Conservation (phyloP, 2,113 vertebrate genomes). For the Xiphophorus hellerii region DNA sequence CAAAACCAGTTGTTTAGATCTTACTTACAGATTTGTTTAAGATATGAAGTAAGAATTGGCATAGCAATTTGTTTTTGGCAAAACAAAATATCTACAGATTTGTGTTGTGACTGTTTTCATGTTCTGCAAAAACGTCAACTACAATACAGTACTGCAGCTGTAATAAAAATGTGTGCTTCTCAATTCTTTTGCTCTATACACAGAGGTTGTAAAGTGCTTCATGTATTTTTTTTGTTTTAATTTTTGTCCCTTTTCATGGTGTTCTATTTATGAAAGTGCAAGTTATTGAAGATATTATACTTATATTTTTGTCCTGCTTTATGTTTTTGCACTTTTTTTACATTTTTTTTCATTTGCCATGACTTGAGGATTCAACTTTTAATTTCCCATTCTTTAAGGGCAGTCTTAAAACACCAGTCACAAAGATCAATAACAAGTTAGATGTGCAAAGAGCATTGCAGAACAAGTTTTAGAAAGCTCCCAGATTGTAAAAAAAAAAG, state of each 20-base stretch:
- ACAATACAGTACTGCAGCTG: background rate
- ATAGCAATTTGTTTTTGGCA: background rate
- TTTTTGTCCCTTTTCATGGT: no score
- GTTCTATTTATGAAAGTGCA: no score
- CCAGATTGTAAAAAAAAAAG: background rate
- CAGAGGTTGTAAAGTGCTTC: background rate
- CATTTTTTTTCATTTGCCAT: background rate
- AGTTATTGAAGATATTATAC: no score
- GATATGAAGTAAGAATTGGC: background rate
- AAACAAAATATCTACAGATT: background rate
- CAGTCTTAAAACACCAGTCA: background rate
- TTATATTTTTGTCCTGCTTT: background rate
- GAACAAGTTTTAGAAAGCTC: conserved; percentile 25
- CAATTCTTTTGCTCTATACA: background rate
- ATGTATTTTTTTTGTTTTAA: background rate
- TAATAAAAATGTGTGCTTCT: background rate
- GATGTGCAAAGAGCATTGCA: conserved; percentile 15
- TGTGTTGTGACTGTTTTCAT: background rate
- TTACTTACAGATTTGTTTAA: background rate
- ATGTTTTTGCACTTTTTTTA: background rate
- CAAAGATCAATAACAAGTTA: background rate
- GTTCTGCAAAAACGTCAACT: background rate
- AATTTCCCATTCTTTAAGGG: background rate
- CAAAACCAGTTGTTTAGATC: background rate
- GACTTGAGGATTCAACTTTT: background rate